phyloP scores from a whole-genome alignment of 2,113 vertebrate genomes.

The Acinonyx jubatus region DNA sequence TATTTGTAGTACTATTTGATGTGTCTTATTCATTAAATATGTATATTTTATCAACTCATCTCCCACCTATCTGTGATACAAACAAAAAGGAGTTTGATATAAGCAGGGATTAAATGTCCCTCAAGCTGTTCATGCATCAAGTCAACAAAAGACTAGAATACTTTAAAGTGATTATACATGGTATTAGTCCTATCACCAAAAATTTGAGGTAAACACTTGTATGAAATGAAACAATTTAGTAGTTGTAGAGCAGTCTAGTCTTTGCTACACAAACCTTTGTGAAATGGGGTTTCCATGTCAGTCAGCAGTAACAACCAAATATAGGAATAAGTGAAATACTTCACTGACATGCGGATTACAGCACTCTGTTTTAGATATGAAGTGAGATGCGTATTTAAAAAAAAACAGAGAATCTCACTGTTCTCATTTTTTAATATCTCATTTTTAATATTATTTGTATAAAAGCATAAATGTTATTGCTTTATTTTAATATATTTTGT shows the following conservation, averaged over 20 bases:
- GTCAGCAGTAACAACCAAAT: neutral
- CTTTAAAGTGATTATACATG: neutral
- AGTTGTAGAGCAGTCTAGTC: neutral
- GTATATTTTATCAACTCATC: neutral
- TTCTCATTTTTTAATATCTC: constrained; percentile 34
- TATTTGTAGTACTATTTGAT: neutral
- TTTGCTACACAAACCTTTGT: neutral
- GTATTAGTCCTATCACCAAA: neutral
- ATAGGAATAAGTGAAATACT: neutral
- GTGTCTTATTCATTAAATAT: neutral
- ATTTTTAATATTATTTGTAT: neutral
- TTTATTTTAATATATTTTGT: neutral
- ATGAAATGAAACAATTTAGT: neutral
- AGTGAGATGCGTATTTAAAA: neutral
- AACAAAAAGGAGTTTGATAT: neutral
- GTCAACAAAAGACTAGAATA: neutral
- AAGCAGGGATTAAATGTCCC: neutral
- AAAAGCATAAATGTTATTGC: neutral
- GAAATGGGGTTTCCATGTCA: neutral
- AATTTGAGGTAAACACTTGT: neutral
- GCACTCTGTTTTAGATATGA: neutral
- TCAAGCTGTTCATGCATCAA: neutral
- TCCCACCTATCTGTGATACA: neutral
- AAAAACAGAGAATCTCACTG: neutral
- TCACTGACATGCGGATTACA: neutral